phyloP scores from a whole-genome alignment of 2,888 invertebrate species.

The Ephialtes manifestator region DNA sequence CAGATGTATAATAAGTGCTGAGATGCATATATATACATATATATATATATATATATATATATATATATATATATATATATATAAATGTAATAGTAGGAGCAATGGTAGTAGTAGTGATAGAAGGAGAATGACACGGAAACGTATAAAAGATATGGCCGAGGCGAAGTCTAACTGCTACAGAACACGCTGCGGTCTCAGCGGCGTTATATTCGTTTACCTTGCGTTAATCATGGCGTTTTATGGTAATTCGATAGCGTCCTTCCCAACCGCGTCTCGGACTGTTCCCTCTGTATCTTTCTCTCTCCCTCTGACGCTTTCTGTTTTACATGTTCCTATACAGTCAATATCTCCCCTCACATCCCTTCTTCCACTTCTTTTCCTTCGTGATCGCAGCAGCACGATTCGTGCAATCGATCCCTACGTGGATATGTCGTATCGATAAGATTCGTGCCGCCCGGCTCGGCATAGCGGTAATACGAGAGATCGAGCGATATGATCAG shows the following conservation, averaged over 20 bases:
- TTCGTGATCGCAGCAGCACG: constrained; percentile 57
- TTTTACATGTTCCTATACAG: not conserved
- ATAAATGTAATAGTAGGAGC: no score
- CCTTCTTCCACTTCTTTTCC: constrained; percentile 44
- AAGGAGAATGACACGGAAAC: constrained; percentile 67
- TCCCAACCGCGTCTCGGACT: constrained; percentile 62
- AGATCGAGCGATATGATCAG: constrained; percentile 64
- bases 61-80: no score
- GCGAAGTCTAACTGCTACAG: constrained; percentile 82
- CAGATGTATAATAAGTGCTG: constrained; percentile 57
- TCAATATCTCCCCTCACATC: constrained; percentile 53
- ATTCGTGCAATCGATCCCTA: constrained; percentile 84
- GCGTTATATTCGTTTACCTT: constrained; percentile 86
- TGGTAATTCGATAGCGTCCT: constrained; percentile 83
- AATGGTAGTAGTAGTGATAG: not conserved
- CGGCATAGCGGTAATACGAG: constrained; percentile 54
- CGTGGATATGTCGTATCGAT: constrained; percentile 78
- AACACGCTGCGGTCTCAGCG: constrained; percentile 83
- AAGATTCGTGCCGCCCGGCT: constrained; percentile 61
- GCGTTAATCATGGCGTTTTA: constrained; percentile 86
- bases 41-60: constrained; percentile 1
- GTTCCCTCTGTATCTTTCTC: constrained; percentile 37
- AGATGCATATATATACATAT: constrained; percentile 28
- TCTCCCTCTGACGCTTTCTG: constrained; percentile 2
- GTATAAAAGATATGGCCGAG: constrained; percentile 68